Evolutionary conservation across 2,113 vertebrate species (phyloP), one percentile per base, ranked within the genome.

Genomic region (Xerus inauris): DNA sequence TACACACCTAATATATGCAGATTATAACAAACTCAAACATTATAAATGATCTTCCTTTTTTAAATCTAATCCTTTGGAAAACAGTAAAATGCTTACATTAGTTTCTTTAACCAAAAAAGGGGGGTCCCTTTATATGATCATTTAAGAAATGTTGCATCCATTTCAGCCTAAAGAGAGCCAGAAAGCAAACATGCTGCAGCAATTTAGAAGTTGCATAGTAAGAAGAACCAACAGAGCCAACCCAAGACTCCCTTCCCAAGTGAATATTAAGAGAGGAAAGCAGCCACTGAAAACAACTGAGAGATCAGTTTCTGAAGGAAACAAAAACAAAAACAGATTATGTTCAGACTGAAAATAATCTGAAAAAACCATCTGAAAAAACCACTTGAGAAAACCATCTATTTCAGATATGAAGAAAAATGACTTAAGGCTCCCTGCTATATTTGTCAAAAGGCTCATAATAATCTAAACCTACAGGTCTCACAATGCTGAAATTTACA

Each of bases 351-450:
- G 17, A 67, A 30, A 75, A 11, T 71, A 82, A 38, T 54, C n/a
- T 64, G 49, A 81, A n/a, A n/a, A n/a, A n/a, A n/a, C n/a, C n/a
- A n/a, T n/a, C n/a, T n/a, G n/a, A n/a, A n/a, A n/a, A n/a, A n/a
- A n/a, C n/a, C 10, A 45, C 67, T 38, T 75, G 38, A 11, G 24
- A 87, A 35, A 76, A 24, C 30, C 69, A 89, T 45, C 38, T n/a
- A 28, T 82, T 81, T 90, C 71, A 83, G 47, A 79, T 14, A 7
- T 12, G 64, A 93, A 81, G 90, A 93, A 81, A 57, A 95, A 83
- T 7, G 7, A n/a, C 90, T 45, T n/a, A 16, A 26, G 5, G 4
- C 38, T 87, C 45, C 20, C 64, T 67, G 12, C 35, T 8, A 3
- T 65, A 42, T 40, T 40, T 51, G 51, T 90, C 64, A 59, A 93